phyloP scores from a whole-genome alignment of 2,113 vertebrate species.

The Dipodomys merriami region DNA sequence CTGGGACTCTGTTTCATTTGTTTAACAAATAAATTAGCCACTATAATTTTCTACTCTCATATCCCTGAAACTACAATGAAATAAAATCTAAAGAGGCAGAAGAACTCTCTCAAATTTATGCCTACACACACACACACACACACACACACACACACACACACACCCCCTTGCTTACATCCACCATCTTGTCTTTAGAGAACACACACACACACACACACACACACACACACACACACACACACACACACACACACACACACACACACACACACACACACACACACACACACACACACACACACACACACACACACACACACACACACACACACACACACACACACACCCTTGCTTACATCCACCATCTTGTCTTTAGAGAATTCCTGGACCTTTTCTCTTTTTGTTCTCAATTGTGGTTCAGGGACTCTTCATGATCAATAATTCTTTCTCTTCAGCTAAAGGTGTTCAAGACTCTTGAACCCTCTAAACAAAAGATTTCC shows the following conservation, averaged over 20 bases:
- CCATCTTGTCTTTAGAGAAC: too few relatives aligned
- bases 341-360: background rate
- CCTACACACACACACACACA: background rate
- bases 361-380: constrained; percentile 22
- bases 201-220: too few relatives aligned
- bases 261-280: too few relatives aligned
- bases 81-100: constrained; percentile 29
- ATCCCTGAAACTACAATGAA: constrained; percentile 4
- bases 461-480: constrained; percentile 18
- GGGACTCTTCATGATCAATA: background rate
- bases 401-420: constrained; percentile 24
- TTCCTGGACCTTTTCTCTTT: background rate
- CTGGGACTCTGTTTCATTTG: background rate
- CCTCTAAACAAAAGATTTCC: constrained; percentile 22
- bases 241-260: too few relatives aligned
- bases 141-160: background rate
- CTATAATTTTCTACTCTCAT: constrained; percentile 29
- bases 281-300: too few relatives aligned
- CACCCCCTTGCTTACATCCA: too few relatives aligned
- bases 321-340: too few relatives aligned
- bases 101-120: background rate
- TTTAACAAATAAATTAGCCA: background rate
- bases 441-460: constrained; percentile 43
- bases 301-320: too few relatives aligned
- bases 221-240: too few relatives aligned